A percentile compares a stretch with the other conserved stretches of the same genome.
Conservation (phyloP, 2,797 vertebrate genomes). For the Delichon dasypus region DNA sequence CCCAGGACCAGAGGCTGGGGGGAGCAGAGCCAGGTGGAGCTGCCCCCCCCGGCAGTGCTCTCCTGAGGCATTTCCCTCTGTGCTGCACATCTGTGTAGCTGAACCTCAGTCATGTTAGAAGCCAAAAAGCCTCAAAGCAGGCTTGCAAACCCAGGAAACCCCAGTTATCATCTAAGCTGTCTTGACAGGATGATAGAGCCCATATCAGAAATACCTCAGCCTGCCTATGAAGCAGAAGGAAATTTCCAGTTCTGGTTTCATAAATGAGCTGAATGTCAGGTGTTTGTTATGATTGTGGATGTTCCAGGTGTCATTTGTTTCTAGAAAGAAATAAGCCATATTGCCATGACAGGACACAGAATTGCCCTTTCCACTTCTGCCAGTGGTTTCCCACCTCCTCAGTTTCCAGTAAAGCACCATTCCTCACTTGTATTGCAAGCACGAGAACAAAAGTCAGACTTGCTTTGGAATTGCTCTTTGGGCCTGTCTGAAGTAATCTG, state of each 20-base stretch:
- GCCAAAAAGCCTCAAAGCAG: neutral
- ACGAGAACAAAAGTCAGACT: neutral
- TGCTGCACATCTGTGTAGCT: neutral
- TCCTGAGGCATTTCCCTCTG: neutral
- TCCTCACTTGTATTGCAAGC: neutral
- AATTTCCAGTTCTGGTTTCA: neutral
- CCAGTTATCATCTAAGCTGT: neutral
- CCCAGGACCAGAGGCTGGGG: neutral
- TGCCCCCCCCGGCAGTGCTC: neutral
- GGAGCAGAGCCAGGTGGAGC: neutral
- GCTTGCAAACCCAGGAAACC: neutral
- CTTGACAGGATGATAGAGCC: neutral
- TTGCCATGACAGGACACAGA: neutral
- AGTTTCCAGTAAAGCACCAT: neutral
- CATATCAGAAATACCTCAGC: neutral
- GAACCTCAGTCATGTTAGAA: neutral
- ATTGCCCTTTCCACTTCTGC: neutral
- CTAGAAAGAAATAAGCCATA: neutral
- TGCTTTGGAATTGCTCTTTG: neutral
- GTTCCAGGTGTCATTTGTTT: neutral
- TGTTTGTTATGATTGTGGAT: neutral
- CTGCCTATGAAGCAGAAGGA: neutral
- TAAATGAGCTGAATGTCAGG: neutral
- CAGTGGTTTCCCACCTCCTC: neutral
- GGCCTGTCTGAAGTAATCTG: neutral